Percentiles rank a stretch among this genome's conserved stretches.
phyloP scores from a whole-genome alignment of 2,113 vertebrate species.

The Eclectus roratus region DNA sequence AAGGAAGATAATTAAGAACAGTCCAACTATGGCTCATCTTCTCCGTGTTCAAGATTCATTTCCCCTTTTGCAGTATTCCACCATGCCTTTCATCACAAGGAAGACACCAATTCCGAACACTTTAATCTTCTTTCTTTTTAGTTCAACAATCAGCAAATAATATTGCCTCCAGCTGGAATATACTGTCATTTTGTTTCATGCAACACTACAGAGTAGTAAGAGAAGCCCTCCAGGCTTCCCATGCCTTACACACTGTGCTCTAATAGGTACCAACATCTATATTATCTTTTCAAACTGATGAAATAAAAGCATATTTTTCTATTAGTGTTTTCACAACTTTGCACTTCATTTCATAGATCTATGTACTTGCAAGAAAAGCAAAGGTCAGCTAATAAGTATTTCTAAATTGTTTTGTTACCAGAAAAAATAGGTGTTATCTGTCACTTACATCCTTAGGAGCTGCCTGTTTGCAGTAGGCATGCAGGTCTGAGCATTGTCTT shows the following conservation, averaged over 20 bases:
- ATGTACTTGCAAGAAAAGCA: background rate
- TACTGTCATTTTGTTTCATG: background rate
- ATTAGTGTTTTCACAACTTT: slow-evolving; percentile 14
- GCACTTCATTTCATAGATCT: slow-evolving; percentile 20
- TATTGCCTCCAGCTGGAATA: background rate
- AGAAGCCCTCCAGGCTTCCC: slow-evolving; percentile 1
- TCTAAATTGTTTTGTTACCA: slow-evolving; percentile 62
- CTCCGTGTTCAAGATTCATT: background rate
- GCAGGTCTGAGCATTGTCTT: slow-evolving; percentile 55
- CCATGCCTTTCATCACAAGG: background rate
- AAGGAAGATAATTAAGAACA: background rate
- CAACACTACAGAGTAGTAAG: background rate
- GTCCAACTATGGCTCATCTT: background rate
- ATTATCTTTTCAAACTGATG: slow-evolving; percentile 19
- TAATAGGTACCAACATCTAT: background rate
- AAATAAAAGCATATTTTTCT: slow-evolving; percentile 53
- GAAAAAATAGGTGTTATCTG: slow-evolving; percentile 63
- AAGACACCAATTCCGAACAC: background rate
- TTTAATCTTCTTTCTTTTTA: background rate
- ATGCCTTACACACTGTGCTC: background rate
- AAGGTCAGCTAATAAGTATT: slow-evolving; percentile 36
- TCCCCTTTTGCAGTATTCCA: background rate
- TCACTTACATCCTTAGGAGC: slow-evolving; percentile 22
- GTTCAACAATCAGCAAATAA: background rate
- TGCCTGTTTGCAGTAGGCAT: slow-evolving; percentile 43